Evolutionary conservation across 2,797 vertebrate species (phyloP), one percentile per base, ranked within the genome.

Genomic region (Pelochelys cantorii): DNA sequence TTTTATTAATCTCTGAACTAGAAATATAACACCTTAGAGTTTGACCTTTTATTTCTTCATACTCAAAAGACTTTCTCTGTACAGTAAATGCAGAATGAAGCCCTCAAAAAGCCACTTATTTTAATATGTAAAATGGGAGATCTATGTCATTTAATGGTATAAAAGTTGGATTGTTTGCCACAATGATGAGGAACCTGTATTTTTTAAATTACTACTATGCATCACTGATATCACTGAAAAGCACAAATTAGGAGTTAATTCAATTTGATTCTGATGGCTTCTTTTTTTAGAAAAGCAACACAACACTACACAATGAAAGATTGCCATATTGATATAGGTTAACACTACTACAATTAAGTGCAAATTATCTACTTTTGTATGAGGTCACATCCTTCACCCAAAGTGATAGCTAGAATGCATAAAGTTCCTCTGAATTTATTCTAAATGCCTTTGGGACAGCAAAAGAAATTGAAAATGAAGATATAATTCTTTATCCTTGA

Each of bases 221-320:
- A 93, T 94, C 85, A 91, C 79, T 29, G 83, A 11, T 65, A 48
- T 93, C 93, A 95, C n/a, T 91, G 62, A 87, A 93, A 93, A 91
- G 65, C 52, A 87, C 54, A 89, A 94, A 95, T 93, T 92, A 27
- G 13, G 87, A 92, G 53, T 88, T 95, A 96, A 96, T 95, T 97
- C n/a, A 91, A 87, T 96, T 94, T 90, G 48, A 83, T 84, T 52
- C 84, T 93, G 59, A 75, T 82, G 54, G 42, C 22, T 29, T 95
- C 34, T 56, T 85, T 81, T 85, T 87, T 94, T 91, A 79, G 92
- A 1, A 7, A 48, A 48, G 4, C 59, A 23, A 71, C 6, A 59
- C 5, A n/a, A 56, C 13, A 15, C 42, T 89, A 13, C 9, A 85
- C 4, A 84, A 81, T n/a, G n/a, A 56, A 81, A 88, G 88, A 79